Base-by-base conservation (phyloP, 1,140 invertebrate genomes). In the Drosophila seguyi region DNA sequence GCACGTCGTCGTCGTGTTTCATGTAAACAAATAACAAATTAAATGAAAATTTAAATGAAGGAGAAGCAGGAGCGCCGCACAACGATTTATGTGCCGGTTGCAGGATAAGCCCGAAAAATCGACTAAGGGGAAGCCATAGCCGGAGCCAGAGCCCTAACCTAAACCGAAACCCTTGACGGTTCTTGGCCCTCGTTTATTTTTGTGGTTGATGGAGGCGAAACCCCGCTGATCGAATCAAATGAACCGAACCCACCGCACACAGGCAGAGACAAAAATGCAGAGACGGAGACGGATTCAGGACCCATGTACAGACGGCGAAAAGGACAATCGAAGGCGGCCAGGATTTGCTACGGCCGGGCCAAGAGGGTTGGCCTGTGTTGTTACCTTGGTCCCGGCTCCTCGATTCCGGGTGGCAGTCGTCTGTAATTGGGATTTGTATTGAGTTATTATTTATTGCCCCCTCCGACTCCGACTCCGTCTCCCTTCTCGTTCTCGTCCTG, bases 21-120 rank as follows among this genome's bases (percentile, higher is more conserved):
- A 88, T 88, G 77, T 88, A 91, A 91, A 91, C 88, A 91, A 91
- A 91, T 91, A 91, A 91, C 88, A 91, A 91, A 91, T 91, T 91
- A 91, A 90, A 90, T 91, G 81, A 87, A 91, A 91, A 88, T 84
- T 91, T 91, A 91, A 87, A 87, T 91, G 78, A 80, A 84, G 67
- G 68, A 84, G 68, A 80, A 48, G 69, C 63, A 66, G 57, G 48
- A 71, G 66, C 59, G 66, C 59, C 59, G 44, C 36, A 55, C 56
- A 50, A 90, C 87, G 82, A 91, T 91, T 91, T 91, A 91, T 91
- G 80, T 78, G 57, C 68, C 73, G 75, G 71, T 59, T 62, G 67
- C 63, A 80, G 84, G 84, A 87, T 87, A 87, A 87, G 82, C 80
- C 84, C 68, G 53, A 83, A 82, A 53, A 82, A 53, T 69, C 66